Conservation (phyloP, 2,797 vertebrate species). For the Spondyliosoma cantharus region DNA sequence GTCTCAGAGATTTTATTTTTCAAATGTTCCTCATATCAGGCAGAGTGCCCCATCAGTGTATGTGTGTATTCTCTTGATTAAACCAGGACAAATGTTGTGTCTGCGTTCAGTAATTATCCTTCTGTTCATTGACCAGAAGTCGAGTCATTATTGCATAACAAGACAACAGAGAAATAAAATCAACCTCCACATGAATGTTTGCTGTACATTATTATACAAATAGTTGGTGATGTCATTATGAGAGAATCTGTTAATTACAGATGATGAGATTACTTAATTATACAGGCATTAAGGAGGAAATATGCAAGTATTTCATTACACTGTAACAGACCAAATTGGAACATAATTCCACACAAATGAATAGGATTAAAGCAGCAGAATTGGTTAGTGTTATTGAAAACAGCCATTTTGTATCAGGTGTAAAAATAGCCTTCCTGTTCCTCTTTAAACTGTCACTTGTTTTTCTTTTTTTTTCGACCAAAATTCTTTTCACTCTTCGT, state of each 20-base stretch:
- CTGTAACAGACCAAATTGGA: constrained; percentile 8
- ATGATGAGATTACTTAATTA: constrained; percentile 41
- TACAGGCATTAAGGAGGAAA: constrained; percentile 5
- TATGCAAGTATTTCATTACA: constrained; percentile 22
- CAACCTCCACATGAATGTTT: constrained; percentile 16
- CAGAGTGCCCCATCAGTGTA: background rate
- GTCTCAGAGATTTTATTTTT: background rate
- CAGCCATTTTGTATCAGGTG: background rate
- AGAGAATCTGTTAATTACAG: constrained; percentile 51
- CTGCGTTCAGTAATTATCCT: constrained; percentile 30
- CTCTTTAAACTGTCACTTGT: background rate
- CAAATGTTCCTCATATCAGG: background rate
- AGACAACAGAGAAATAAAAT: constrained; percentile 29
- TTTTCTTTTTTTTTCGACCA: background rate
- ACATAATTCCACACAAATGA: constrained; percentile 1
- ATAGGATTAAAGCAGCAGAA: constrained; percentile 1
- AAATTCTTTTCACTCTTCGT: background rate
- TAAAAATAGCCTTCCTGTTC: background rate
- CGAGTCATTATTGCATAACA: constrained; percentile 14
- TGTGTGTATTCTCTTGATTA: background rate
- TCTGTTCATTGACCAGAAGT: constrained; percentile 33
- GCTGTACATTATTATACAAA: constrained; percentile 30
- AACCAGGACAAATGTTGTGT: constrained; percentile 5
- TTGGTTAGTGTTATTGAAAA: background rate
- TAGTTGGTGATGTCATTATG: constrained; percentile 47